Evolutionary conservation across 2,113 vertebrate species (phyloP).

Genomic region (Verasper variegatus): DNA sequence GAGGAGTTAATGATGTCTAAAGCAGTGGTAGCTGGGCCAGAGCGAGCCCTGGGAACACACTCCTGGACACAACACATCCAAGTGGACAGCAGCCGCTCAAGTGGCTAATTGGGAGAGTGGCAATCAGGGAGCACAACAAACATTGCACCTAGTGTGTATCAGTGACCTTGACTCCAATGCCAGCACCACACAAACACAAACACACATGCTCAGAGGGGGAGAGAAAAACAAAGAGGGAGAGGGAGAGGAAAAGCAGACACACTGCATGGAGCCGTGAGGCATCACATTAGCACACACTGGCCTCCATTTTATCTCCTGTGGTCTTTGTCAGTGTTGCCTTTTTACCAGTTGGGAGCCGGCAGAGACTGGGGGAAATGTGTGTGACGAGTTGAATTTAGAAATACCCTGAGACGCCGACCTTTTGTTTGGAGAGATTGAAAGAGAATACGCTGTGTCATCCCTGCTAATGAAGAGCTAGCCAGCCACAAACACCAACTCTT

Average conservation of each 20-base stretch:
- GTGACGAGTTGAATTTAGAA: slow-evolving; percentile 59
- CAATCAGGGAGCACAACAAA: slow-evolving; percentile 81
- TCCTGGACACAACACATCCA: slow-evolving; percentile 83
- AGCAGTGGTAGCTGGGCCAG: slow-evolving; percentile 64
- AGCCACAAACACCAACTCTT: background rate
- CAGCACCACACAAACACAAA: slow-evolving; percentile 40
- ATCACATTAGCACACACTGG: slow-evolving; percentile 79
- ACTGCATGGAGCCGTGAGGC: slow-evolving; percentile 74
- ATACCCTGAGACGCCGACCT: slow-evolving; percentile 30
- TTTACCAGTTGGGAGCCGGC: slow-evolving; percentile 78
- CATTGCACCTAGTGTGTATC: slow-evolving; percentile 83
- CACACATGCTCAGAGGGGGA: slow-evolving; percentile 66
- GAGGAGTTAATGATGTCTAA: slow-evolving; percentile 84
- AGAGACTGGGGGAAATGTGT: slow-evolving; percentile 59
- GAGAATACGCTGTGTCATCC: slow-evolving; percentile 15
- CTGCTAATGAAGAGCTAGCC: slow-evolving; percentile 33
- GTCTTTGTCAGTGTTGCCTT: slow-evolving; percentile 82
- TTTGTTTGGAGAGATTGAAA: slow-evolving; percentile 39
- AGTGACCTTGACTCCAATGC: slow-evolving; percentile 80
- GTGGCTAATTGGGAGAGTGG: slow-evolving; percentile 83
- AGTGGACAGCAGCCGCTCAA: slow-evolving; percentile 86
- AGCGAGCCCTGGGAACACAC: slow-evolving; percentile 73
- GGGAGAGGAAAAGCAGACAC: slow-evolving; percentile 68
- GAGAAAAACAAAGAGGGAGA: slow-evolving; percentile 77
- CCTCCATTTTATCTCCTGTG: slow-evolving; percentile 82